Conservation (phyloP, 2,888 invertebrate species). For the Taenaris catops region DNA sequence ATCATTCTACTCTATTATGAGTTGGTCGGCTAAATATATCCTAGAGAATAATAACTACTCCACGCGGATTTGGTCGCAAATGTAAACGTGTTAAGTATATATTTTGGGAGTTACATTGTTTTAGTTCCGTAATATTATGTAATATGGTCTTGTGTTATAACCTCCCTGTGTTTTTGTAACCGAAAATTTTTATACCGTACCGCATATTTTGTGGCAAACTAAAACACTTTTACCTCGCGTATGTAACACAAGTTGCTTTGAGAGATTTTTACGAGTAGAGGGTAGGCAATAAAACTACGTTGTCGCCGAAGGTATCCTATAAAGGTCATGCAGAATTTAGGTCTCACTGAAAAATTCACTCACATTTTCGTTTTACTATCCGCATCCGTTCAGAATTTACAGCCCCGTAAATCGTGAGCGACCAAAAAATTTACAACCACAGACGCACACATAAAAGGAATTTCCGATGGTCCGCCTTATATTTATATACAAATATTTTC, state of each 20-base stretch:
- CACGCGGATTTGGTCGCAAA: no score
- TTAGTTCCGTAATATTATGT: no score
- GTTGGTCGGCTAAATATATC: no score
- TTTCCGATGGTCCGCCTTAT: conserved; percentile 42
- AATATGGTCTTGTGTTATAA: no score
- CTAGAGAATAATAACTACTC: no score
- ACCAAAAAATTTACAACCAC: conserved; percentile 61
- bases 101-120: no score
- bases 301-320: conserved; percentile 24
- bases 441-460: conserved; percentile 49
- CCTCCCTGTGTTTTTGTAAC: no score
- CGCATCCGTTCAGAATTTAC: conserved; percentile 65
- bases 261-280: conserved; percentile 13
- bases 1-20: no score
- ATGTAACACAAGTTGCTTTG: conserved; percentile 8
- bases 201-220: no score
- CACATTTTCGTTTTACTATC: conserved; percentile 57
- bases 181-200: no score
- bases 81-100: no score
- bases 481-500: no score
- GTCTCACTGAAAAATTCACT: conserved; percentile 63
- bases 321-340: conserved; percentile 36
- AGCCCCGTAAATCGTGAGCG: conserved; percentile 60
- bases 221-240: background rate
- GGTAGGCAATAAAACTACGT: conserved; percentile 28